Conservation (phyloP, 2,113 vertebrate species). For the Chaenogobius annularis region DNA sequence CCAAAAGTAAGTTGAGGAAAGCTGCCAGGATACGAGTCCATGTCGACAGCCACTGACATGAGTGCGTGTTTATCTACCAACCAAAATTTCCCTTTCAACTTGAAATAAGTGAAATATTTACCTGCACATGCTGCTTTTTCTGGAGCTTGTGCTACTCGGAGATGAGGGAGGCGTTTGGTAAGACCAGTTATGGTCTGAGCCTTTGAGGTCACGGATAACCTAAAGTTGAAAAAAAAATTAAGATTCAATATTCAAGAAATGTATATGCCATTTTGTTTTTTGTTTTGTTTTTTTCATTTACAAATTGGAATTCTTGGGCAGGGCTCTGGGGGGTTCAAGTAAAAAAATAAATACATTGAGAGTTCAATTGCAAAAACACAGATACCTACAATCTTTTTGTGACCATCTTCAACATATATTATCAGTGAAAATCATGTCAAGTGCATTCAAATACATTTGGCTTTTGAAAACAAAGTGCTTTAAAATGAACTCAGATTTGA, state of each 20-base stretch:
- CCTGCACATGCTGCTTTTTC: conserved; percentile 99
- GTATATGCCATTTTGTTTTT: too few relatives aligned
- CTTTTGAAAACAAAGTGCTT: too few relatives aligned
- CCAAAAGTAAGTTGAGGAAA: conserved; percentile 32
- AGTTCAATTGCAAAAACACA: too few relatives aligned
- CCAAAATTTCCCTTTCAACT: not conserved
- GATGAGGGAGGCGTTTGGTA: conserved; percentile 97
- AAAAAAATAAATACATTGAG: too few relatives aligned
- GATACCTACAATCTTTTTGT: too few relatives aligned
- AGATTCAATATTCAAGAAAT: not conserved
- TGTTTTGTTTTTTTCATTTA: too few relatives aligned
- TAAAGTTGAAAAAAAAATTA: conserved; percentile 50
- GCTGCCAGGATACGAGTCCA: conserved; percentile 8
- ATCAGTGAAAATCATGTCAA: too few relatives aligned
- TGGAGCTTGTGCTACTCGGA: conserved; percentile 89
- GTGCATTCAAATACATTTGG: too few relatives aligned
- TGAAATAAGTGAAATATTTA: conserved; percentile 37
- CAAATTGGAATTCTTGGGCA: too few relatives aligned
- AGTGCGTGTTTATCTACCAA: not conserved
- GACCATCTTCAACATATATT: too few relatives aligned
- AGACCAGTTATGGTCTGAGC: conserved; percentile 96
- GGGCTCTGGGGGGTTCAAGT: too few relatives aligned
- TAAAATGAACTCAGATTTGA: too few relatives aligned
- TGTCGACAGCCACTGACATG: conserved; percentile 18
- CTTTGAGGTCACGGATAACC: conserved; percentile 97